Evolutionary conservation across 2,888 invertebrate species (phyloP).

Genomic region (Phyllotreta striolata): DNA sequence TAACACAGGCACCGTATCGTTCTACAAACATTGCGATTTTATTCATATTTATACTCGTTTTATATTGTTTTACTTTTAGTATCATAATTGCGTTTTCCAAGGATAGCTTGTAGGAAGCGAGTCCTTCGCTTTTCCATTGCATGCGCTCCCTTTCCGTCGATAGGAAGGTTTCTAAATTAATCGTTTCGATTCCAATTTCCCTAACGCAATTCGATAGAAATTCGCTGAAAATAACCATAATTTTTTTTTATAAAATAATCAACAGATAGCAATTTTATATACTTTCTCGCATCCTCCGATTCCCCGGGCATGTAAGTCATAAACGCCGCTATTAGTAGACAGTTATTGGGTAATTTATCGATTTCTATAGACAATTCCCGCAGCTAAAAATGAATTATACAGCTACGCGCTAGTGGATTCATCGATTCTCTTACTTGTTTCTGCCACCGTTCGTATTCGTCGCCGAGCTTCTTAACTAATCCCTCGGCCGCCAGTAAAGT

Average conservation of each 20-base stretch:
- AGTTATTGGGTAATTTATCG: slow-evolving; percentile 61
- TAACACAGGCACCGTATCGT: slow-evolving; percentile 76
- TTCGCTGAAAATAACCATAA: slow-evolving; percentile 46
- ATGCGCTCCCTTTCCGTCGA: slow-evolving; percentile 78
- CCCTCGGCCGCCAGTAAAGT: slow-evolving; percentile 81
- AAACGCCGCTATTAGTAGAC: too few species aligned
- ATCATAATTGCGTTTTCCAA: slow-evolving; percentile 84
- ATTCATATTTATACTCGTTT: too few species aligned
- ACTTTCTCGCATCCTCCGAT: too few species aligned
- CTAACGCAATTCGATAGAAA: slow-evolving; percentile 55
- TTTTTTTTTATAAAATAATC: background rate
- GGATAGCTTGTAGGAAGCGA: slow-evolving; percentile 80
- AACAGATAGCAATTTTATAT: background rate
- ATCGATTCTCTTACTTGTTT: slow-evolving; percentile 64
- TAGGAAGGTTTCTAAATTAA: slow-evolving; percentile 67
- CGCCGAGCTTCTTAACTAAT: slow-evolving; percentile 85
- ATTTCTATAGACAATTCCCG: slow-evolving; percentile 70
- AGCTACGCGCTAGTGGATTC: background rate
- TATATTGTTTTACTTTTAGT: slow-evolving; percentile 67
- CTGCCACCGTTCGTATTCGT: slow-evolving; percentile 91
- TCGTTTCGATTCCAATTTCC: slow-evolving; percentile 54
- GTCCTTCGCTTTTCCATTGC: slow-evolving; percentile 85
- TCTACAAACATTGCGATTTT: slow-evolving; percentile 40
- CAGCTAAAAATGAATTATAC: slow-evolving; percentile 61
- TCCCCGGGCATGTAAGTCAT: too few species aligned